Evolutionary conservation across 2,888 invertebrate species (phyloP).

Genomic region (Teinopalpus imperialis): DNA sequence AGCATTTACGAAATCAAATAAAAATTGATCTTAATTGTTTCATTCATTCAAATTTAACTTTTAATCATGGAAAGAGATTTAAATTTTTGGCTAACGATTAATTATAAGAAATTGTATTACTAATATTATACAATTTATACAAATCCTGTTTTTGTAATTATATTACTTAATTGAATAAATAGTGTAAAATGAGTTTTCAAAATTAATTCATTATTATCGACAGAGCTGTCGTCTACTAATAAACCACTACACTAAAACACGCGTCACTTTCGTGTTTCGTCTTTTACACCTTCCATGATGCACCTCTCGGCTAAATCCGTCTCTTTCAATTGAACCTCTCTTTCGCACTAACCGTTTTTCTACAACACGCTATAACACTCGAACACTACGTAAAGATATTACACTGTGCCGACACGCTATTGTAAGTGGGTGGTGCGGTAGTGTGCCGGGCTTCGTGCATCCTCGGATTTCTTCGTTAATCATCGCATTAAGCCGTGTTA

Average conservation of each 20-base stretch:
- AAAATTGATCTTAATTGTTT: too few species aligned
- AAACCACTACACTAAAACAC: constrained; percentile 55
- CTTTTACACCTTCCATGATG: constrained; percentile 77
- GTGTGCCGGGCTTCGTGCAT: constrained; percentile 24
- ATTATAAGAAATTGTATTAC: too few species aligned
- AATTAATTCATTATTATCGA: constrained; percentile 27
- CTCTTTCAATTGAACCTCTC: constrained; percentile 41
- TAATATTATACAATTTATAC: too few species aligned
- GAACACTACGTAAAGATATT: constrained; percentile 19
- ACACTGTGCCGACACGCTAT: constrained; percentile 24
- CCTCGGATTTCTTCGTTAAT: constrained; percentile 33
- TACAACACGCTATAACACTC: constrained; percentile 24
- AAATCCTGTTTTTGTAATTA: too few species aligned
- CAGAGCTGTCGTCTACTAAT: constrained; percentile 23
- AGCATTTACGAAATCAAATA: too few species aligned
- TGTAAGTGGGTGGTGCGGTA: constrained; percentile 13
- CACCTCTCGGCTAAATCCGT: constrained; percentile 48
- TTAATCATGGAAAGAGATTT: too few species aligned
- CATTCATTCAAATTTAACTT: too few species aligned
- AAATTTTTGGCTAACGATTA: too few species aligned
- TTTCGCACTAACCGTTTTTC: constrained; percentile 34
- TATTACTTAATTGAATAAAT: too few species aligned
- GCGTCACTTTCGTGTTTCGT: constrained; percentile 78
- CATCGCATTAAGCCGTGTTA: constrained; percentile 38
- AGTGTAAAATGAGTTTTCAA: too few species aligned